Conservation (phyloP, 2,797 vertebrate genomes). For the Lithobates pipiens region DNA sequence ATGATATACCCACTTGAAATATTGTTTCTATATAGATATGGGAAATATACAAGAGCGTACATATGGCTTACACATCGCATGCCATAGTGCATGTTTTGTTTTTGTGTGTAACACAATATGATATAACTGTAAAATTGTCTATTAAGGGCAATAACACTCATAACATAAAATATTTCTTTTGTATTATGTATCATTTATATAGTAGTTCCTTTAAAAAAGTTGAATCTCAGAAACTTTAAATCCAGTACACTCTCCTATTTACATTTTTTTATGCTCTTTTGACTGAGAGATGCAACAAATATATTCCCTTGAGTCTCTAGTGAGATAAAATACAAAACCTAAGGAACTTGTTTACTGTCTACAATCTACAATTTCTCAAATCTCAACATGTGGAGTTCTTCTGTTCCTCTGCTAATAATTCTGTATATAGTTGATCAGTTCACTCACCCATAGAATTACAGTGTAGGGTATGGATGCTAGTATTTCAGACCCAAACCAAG, state of each 20-base stretch:
- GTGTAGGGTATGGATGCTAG: slow-evolving; percentile 76
- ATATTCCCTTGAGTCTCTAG: slow-evolving; percentile 71
- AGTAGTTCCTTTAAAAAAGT: slow-evolving; percentile 1
- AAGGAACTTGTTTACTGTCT: slow-evolving; percentile 74
- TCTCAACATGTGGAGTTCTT: slow-evolving; percentile 76
- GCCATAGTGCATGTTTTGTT: neutral
- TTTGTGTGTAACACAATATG: neutral
- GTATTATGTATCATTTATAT: neutral
- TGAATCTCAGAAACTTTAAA: slow-evolving; percentile 16
- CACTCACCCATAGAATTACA: slow-evolving; percentile 79
- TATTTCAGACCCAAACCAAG: slow-evolving; percentile 79
- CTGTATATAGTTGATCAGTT: slow-evolving; percentile 74
- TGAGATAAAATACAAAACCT: slow-evolving; percentile 72
- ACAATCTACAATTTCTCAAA: slow-evolving; percentile 76
- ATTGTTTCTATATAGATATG: neutral
- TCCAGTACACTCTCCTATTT: slow-evolving; percentile 59
- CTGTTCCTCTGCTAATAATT: slow-evolving; percentile 70
- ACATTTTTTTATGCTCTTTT: slow-evolving; percentile 69
- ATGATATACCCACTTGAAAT: neutral
- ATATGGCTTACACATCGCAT: neutral
- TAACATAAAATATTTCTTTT: neutral
- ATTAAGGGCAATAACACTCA: neutral
- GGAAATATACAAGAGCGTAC: neutral
- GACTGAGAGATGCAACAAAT: slow-evolving; percentile 68
- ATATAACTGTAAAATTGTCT: neutral